Conservation (phyloP, 2,113 vertebrate species). For the Anser brachyrhynchus region DNA sequence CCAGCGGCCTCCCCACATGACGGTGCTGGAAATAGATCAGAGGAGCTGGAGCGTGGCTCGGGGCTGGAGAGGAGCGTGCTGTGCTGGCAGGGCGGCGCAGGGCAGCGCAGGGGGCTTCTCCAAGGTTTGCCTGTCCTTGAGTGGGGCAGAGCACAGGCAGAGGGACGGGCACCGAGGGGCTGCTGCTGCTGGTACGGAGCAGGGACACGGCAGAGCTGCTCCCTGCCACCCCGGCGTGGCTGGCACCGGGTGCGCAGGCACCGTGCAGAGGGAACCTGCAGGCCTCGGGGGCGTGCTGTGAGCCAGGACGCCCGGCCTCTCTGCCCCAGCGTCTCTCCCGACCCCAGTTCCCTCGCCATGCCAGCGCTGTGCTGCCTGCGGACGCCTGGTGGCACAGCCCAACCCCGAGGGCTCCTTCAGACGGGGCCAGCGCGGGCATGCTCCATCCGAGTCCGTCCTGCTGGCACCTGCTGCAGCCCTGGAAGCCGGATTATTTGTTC, state of each 20-base stretch:
- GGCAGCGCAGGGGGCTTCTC: not conserved
- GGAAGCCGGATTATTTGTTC: not conserved
- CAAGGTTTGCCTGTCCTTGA: not conserved
- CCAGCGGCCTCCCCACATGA: not conserved
- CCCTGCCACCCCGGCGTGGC: accelerated
- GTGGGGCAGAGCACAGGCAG: not conserved
- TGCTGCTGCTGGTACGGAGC: not conserved
- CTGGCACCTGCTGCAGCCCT: not conserved
- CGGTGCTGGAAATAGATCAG: not conserved
- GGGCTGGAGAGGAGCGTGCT: not conserved
- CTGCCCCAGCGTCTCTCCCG: not conserved
- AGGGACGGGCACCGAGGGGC: not conserved
- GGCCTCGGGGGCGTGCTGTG: not conserved
- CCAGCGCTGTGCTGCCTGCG: not conserved
- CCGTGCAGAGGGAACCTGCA: not conserved
- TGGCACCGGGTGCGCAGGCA: not conserved
- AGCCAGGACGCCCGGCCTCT: not conserved
- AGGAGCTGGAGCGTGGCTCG: not conserved
- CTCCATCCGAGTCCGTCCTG: not conserved
- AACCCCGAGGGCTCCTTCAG: accelerated
- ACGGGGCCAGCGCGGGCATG: accelerated
- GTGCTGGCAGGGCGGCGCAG: not conserved
- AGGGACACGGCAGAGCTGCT: not conserved
- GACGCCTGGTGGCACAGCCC: not conserved
- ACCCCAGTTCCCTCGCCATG: not conserved